phyloP scores from a whole-genome alignment of 2,797 vertebrate genomes.

The Sternarchorhynchus goeldii region DNA sequence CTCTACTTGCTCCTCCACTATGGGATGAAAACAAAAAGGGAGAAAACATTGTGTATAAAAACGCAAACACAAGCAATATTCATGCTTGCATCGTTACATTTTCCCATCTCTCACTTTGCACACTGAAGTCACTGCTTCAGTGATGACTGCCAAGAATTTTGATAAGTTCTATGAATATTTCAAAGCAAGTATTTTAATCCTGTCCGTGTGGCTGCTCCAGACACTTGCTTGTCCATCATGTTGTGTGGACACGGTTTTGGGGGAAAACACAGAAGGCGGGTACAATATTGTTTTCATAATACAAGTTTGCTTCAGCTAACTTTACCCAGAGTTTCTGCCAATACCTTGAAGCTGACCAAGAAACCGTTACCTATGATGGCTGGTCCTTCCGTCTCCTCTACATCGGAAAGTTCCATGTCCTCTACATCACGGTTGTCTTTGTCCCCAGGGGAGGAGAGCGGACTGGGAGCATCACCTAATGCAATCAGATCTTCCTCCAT shows the following conservation, averaged over 20 bases:
- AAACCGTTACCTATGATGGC: constrained; percentile 83
- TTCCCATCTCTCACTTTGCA: background rate
- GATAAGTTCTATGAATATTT: background rate
- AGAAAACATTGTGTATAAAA: background rate
- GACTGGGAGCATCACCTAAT: constrained; percentile 66
- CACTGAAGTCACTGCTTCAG: background rate
- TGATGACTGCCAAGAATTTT: background rate
- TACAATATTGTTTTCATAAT: no score
- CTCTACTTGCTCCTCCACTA: constrained; percentile 84
- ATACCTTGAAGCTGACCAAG: background rate
- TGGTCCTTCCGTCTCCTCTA: constrained; percentile 75
- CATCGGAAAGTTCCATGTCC: constrained; percentile 97
- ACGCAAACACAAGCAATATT: background rate
- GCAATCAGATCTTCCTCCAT: constrained; percentile 73
- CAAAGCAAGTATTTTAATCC: background rate
- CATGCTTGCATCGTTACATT: background rate
- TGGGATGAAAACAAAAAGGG: constrained; percentile 15
- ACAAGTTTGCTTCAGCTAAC: no score
- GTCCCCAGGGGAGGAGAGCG: constrained; percentile 71
- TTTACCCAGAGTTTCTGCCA: background rate
- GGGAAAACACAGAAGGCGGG: no score
- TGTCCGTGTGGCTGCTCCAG: no score
- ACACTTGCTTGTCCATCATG: no score
- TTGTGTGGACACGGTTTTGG: no score
- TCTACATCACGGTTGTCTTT: constrained; percentile 90